phyloP scores from a whole-genome alignment of 2,113 vertebrate species.

The Mesocricetus auratus region DNA sequence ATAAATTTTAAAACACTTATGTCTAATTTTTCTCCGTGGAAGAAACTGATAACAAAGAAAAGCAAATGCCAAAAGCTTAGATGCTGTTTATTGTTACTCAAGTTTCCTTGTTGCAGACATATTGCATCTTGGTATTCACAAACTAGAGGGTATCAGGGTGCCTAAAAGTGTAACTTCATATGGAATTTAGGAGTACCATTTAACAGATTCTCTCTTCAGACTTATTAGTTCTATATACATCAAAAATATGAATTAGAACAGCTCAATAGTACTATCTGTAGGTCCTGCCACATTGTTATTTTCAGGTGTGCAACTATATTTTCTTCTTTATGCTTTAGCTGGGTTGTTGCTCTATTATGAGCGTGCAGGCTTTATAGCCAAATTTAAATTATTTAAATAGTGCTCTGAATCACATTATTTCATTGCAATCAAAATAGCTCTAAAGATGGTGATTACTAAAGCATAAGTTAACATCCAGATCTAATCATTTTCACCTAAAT shows the following conservation, averaged over 20 bases:
- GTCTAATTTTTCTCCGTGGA: background rate
- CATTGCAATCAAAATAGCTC: slow-evolving; percentile 41
- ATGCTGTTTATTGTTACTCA: background rate
- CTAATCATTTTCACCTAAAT: slow-evolving; percentile 20
- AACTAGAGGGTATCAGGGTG: background rate
- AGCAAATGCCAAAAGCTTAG: background rate
- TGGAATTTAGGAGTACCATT: slow-evolving; percentile 20
- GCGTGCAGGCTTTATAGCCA: background rate
- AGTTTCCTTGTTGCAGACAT: background rate
- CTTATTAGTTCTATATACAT: background rate
- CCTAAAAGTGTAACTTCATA: background rate
- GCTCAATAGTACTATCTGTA: slow-evolving; percentile 3
- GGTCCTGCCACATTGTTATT: background rate
- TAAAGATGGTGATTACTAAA: slow-evolving; percentile 49
- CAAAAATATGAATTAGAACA: slow-evolving; percentile 37
- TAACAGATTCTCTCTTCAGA: background rate
- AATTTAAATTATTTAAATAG: slow-evolving; percentile 42
- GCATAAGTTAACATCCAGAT: slow-evolving; percentile 12
- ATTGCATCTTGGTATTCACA: background rate
- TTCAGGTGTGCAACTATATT: background rate
- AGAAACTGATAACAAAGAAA: slow-evolving; percentile 14
- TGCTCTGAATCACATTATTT: background rate
- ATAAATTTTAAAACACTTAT: background rate
- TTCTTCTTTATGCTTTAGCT: background rate
- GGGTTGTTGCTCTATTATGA: slow-evolving; percentile 7